Percentiles rank a stretch among this genome's conserved stretches.
Evolutionary conservation across 2,888 invertebrate species (phyloP).

Genomic region (Apodemia zela): DNA sequence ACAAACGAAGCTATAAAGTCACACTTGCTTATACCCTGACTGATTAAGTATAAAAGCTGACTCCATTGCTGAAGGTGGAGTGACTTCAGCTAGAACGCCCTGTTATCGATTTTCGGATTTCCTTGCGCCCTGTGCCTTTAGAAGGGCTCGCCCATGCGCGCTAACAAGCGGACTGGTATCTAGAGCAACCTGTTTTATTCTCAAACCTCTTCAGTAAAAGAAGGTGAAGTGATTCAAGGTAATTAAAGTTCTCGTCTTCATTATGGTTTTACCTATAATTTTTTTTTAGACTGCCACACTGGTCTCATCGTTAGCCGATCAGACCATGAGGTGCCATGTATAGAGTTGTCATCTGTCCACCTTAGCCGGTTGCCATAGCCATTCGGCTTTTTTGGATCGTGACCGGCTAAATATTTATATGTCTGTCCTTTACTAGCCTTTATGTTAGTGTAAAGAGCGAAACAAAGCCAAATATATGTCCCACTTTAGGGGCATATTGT

Average conservation of each 20-base stretch:
- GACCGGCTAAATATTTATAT: no score
- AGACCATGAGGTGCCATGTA: no score
- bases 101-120: slow-evolving; percentile 14
- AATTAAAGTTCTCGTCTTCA: background rate
- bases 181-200: background rate
- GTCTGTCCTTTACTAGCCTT: no score
- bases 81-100: slow-evolving; percentile 9
- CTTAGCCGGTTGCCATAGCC: no score
- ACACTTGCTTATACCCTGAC: background rate
- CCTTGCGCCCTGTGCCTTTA: slow-evolving; percentile 1
- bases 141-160: slow-evolving; percentile 16
- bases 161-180: background rate
- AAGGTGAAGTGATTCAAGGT: background rate
- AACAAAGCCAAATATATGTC: no score
- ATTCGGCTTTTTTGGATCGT: no score
- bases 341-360: no score
- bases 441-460: no score
- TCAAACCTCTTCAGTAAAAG: background rate
- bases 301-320: no score
- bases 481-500: no score
- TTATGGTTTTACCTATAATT: no score
- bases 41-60: background rate
- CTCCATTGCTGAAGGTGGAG: background rate
- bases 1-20: background rate
- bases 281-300: no score